Evolutionary conservation across 2,797 vertebrate genomes (phyloP), one percentile per base, ranked within the genome.

Genomic region (Uromys caudimaculatus): DNA sequence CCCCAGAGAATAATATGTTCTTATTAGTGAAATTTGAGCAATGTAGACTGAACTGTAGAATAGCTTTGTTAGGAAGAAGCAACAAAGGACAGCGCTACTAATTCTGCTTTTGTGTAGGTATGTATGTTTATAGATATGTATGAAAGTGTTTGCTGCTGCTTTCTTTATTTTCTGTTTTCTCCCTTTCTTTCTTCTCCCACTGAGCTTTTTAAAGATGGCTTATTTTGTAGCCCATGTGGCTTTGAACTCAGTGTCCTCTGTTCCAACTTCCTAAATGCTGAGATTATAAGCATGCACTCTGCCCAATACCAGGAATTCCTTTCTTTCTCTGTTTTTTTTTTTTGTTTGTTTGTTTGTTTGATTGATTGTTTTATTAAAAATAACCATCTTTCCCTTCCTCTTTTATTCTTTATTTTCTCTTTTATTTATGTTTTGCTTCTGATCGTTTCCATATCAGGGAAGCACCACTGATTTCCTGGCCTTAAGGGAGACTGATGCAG

Each of bases 51-150:
- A 75, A 75, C 52, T 58, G 58, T 88, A 58, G 50, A 88, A 94
- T 77, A 79, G 32, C 29, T 35, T 90, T 91, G 52, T 83, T 89
- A 58, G 79, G n/a, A 95, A 88, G 50, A 85, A 90, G 71, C 79
- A 44, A 78, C 62, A 76, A 76, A 91, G 69, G 84, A 89, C 50
- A 79, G 23, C 76, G 2, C 14, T 93, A 44, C 11, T 87, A 58
- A 93, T 71, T 94, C 93, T 94, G 64, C 19, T 90, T 79, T 95
- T 75, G 16, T 23, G 62, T 75, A 19, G 27, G n/a, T 84, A 17
- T 16, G 11, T 54, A 14, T 81, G 87, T 87, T 89, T 95, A 83
- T 85, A 73, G n/a, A 50, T 29, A 54, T 62, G 27, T 60, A 44
- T 85, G 35, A 76, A 3, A 27, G 5, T 50, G 54, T 19, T 24